Evolutionary conservation across 2,888 invertebrate genomes (phyloP), one percentile per base, ranked within the genome.

Genomic region (Minunthozetes semirufus): DNA sequence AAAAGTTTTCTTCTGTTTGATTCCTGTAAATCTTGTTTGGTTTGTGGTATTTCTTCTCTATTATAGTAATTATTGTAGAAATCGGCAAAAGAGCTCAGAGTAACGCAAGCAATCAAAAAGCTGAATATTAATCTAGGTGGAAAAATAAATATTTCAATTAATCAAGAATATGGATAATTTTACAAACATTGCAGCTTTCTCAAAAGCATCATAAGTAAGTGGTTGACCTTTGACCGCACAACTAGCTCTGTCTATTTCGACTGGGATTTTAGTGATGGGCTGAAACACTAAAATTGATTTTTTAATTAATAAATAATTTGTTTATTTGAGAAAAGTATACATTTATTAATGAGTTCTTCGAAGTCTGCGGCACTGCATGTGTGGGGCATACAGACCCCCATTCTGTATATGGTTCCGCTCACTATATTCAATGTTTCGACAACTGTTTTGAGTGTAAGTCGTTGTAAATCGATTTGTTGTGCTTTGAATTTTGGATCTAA

Each of bases 341-440:
- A 29, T 29, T 63, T 63, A 63, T 63, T 63, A 15, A 63, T 29
- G 5, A 29, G 2, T 4, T 63, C 33, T 17, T 63, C 61, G 1
- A 63, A 8, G 4, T 63, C 61, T 17, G 27, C 11, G 3, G 61
- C 8, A 5, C 6, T 29, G 25, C 61, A 63, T 1, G 27, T 63
- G 25, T 27, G 4, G 11, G 61, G 61, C 11, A 63, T 29, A 63
- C 61, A 63, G 8, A 63, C 25, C 25, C 61, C 61, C 33, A 63
- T 13, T 11, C 61, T 27, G 29, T 29, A 63, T 29, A 63, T 63
- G 29, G 61, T 33, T 29, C 61, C 61, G 2, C 33, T 9, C 2
- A 63, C 61, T 63, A 63, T 63, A 63, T 63, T 63, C 29, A 63
- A 29, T 9, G 61, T 33, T 17, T 63, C 61, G 27, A 63, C n/a